Conservation (phyloP, 2,113 vertebrate species). For the Mugil cephalus region DNA sequence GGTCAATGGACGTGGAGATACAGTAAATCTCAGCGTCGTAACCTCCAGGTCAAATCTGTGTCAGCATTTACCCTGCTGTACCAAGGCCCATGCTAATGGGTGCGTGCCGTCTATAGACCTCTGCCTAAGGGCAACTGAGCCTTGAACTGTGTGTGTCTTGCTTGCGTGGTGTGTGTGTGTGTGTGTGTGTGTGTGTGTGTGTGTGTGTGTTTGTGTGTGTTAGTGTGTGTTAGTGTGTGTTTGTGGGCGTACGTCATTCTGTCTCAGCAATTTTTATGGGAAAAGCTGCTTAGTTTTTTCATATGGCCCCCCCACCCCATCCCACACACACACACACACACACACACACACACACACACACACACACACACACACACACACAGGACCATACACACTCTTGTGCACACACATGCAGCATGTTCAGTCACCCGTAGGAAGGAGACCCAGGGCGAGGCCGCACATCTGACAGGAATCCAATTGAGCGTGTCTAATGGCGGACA, state of each 20-base stretch:
- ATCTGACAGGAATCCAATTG: slow-evolving; percentile 85
- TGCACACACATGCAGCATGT: slow-evolving; percentile 65
- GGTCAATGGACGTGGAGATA: slow-evolving; percentile 60
- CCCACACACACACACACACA: slow-evolving; percentile 31
- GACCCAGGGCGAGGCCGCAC: slow-evolving; percentile 79
- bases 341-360: slow-evolving; percentile 36
- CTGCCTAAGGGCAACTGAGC: slow-evolving; percentile 42
- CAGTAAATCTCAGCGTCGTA: slow-evolving; percentile 71
- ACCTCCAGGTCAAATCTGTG: slow-evolving; percentile 75
- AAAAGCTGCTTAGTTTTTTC: slow-evolving; percentile 54
- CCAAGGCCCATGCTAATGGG: slow-evolving; percentile 71
- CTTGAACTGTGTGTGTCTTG: slow-evolving; percentile 47
- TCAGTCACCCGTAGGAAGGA: slow-evolving; percentile 82
- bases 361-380: slow-evolving; percentile 28
- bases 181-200: not conserved
- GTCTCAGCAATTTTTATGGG: slow-evolving; percentile 39
- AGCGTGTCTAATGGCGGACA: slow-evolving; percentile 82
- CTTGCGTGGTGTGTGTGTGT: not conserved
- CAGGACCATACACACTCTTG: no score
- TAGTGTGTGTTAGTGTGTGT: slow-evolving; percentile 27
- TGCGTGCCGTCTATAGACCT: slow-evolving; percentile 47
- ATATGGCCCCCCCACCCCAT: no score
- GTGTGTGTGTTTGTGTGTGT: slow-evolving; percentile 39
- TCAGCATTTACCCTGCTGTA: slow-evolving; percentile 72
- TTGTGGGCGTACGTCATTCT: slow-evolving; percentile 52